These are phyloP conservation scores for Holothuria leucospilota DNA, from an alignment of 53 echinoderm and acorn worm genomes.

Conservation along the genomic window DNA sequence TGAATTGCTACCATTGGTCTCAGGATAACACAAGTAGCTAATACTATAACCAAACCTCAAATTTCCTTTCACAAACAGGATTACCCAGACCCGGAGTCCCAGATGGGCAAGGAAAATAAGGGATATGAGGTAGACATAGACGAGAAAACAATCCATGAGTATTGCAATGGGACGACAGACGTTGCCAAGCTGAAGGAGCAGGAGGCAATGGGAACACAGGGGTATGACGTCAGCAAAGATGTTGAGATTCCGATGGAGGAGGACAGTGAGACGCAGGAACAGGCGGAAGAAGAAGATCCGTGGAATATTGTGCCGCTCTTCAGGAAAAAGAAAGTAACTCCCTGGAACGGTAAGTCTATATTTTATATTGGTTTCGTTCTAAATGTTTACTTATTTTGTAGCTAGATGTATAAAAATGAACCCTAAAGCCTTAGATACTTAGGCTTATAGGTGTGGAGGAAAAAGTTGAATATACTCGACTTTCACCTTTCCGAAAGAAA, in stretches of 20 bases:
- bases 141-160: background rate
- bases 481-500: too few relatives aligned
- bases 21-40: too few relatives aligned
- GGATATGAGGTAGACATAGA: background rate
- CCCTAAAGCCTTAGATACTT: too few relatives aligned
- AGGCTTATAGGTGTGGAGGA: too few relatives aligned
- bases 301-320: conserved; percentile 31
- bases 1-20: too few relatives aligned
- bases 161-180: background rate
- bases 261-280: background rate
- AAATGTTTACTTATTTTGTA: too few relatives aligned
- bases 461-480: too few relatives aligned
- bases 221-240: background rate
- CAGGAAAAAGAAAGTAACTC: background rate
- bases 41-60: too few relatives aligned
- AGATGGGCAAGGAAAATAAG: conserved; percentile 1
- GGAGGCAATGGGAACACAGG: background rate
- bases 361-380: too few relatives aligned
- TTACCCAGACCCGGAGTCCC: background rate
- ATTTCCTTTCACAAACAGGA: background rate
- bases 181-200: background rate
- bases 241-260: background rate
- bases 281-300: conserved; percentile 17
- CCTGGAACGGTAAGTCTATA: conserved; percentile 5
- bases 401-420: too few relatives aligned